Base-by-base conservation (phyloP, 2,797 vertebrate species). In the Xenopus petersii region DNA sequence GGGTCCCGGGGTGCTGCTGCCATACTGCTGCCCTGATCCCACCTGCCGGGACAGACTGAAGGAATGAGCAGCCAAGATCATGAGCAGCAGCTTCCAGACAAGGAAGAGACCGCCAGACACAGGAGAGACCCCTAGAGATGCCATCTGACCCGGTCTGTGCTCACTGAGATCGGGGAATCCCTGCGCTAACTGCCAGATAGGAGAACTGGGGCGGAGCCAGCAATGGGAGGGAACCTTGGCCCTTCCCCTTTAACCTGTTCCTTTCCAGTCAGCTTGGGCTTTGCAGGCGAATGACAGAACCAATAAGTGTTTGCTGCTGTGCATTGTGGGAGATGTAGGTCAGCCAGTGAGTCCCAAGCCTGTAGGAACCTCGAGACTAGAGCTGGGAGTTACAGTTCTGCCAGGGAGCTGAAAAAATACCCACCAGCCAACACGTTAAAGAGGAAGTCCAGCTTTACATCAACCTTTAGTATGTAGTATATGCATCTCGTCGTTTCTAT, bases 181-280 rank as follows among this genome's bases (percentile, higher is more conserved):
- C 70, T 26, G 49, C 5, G 21, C 33, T 15, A 63, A 21, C 33
- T 36, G 58, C 56, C 65, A 30, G 17, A 15, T 26, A 33, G 75
- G 46, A 21, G 47, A 10, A 2, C 1, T 1, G 10, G 54, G 70
- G 70, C 21, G 48, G 75, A 46, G 21, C 58, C 30, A 70, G 49
- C 33, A 36, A 5, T 7, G 36, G 75, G 75, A 67, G 75, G 75
- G 62, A 69, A 16, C 42, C 33, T 13, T 49, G 3, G 24, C 69
- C 12, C 74, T 61, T 16, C 75, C 75, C n/a, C 16, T 10, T 77
- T 72, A 77, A 72, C 48, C 10, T 49, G 3, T 49, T 49, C 48
- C 48, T 49, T 49, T 49, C 21, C 21, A 21, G 21, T 21, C 48
- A 10, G 13, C 21, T 21, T 21, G 21, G 21, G 21, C 21, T 21